phyloP scores from a whole-genome alignment of 2,113 vertebrate species.

The Ceratotherium simum region DNA sequence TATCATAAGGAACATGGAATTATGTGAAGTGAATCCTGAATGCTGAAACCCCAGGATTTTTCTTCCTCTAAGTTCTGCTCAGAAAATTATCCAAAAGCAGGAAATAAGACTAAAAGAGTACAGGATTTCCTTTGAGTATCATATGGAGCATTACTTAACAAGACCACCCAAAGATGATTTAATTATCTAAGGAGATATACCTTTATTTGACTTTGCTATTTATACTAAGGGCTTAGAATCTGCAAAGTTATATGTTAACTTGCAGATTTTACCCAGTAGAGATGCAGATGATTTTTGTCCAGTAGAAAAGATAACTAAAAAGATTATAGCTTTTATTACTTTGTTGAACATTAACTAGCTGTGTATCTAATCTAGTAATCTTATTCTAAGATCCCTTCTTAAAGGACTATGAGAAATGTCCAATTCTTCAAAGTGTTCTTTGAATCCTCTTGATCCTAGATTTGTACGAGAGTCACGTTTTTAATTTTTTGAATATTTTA shows the following conservation, averaged over 20 bases:
- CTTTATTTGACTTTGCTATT: conserved; percentile 24
- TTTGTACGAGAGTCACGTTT: conserved; percentile 8
- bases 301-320: background rate
- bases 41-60: background rate
- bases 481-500: conserved; percentile 29
- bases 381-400: conserved; percentile 12
- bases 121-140: background rate
- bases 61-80: background rate
- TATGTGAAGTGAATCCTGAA: conserved; percentile 40
- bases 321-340: background rate
- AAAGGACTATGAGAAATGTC: background rate
- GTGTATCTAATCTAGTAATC: background rate
- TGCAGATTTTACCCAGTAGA: background rate
- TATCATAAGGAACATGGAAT: background rate
- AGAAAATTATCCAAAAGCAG: conserved; percentile 17
- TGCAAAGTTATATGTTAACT: background rate
- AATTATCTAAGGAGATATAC: background rate
- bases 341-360: background rate
- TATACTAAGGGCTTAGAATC: background rate
- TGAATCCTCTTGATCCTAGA: conserved; percentile 2
- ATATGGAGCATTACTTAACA: background rate
- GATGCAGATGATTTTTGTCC: conserved; percentile 4
- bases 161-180: background rate
- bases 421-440: background rate
- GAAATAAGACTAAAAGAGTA: conserved; percentile 16